Base-by-base conservation (phyloP, 2,888 invertebrate species). In the Corbicula japonica region DNA sequence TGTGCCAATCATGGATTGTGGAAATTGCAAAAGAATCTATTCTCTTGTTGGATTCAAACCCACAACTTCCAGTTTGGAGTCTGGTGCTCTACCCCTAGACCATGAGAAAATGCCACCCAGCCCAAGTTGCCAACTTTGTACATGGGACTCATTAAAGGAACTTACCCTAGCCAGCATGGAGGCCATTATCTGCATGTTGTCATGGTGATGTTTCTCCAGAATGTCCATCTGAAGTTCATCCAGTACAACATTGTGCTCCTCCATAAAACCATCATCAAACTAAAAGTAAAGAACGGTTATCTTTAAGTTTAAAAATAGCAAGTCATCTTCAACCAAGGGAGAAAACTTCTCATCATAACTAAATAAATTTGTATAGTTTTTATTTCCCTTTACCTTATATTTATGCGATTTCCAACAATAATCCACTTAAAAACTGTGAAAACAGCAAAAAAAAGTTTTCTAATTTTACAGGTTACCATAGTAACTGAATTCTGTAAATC, bases 211-310 rank as follows among this genome's bases (percentile, higher is more conserved):
- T 69, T 90, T 88, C 76, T 91, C 90, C 50, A 91, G 79, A 35
- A 91, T 85, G 63, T 89, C 90, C 88, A 90, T 87, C 71, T 90
- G 91, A 18, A 91, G 87, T 38, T 91, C 91, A 75, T 92, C 92
- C 68, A 92, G 80, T 23, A 89, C 87, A 69, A 88, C 83, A 83
- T 91, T 90, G 61, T 89, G 88, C 70, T 91, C 92, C 35, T 92
- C 92, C 88, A 92, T 89, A 74, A 92, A 92, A 2, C 91, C 92
- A 86, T 92, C 92, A 80, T 92, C 92, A 86, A 91, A 86, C 92
- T 92, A 82, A n/a, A 82, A n/a, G 78, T 50, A 66, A 71, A 46
- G 58, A 48, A 10, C 6, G 28, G 26, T 50, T 50, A 28, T 26
- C 30, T 26, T 2, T 10, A 28, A 52, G 52, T 28, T 52, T 52